These are phyloP conservation scores for Ommatoiulus sabulosus DNA, from an alignment of 2,888 invertebrate genomes.

Conservation along the genomic window DNA sequence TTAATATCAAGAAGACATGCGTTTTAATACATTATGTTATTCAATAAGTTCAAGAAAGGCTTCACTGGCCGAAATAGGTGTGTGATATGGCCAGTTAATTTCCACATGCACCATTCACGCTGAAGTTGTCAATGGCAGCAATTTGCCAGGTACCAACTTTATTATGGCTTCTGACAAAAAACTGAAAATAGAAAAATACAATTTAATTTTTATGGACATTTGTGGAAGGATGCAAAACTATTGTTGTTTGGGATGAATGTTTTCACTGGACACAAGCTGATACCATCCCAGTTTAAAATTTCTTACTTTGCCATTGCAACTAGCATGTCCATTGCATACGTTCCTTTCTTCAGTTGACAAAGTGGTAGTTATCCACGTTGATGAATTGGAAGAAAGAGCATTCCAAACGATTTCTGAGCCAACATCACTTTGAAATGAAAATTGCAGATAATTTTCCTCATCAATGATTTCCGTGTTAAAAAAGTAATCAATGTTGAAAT, in stretches of 20 bases:
- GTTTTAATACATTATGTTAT: too few species aligned
- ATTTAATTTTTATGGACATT: background rate
- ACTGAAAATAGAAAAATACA: background rate
- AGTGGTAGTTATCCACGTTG: background rate
- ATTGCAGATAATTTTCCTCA: background rate
- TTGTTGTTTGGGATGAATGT: background rate
- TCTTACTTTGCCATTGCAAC: conserved; percentile 34
- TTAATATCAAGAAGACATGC: too few species aligned
- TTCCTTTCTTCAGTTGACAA: background rate
- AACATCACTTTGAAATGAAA: conserved; percentile 2
- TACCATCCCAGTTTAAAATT: background rate
- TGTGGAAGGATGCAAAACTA: background rate
- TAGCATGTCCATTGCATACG: background rate
- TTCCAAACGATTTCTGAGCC: conserved; percentile 6
- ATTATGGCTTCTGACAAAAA: background rate
- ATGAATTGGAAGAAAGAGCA: background rate
- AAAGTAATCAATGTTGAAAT: conserved; percentile 11
- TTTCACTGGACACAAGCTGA: background rate
- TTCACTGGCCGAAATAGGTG: background rate
- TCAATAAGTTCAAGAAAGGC: too few species aligned
- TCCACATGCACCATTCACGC: background rate
- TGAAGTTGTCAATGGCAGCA: background rate
- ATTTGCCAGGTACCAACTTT: background rate
- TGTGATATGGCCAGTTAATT: background rate
- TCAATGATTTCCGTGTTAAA: conserved; percentile 19